Evolutionary conservation across 2,797 vertebrate genomes (phyloP).

Genomic region (Chaetophractus vellerosus): DNA sequence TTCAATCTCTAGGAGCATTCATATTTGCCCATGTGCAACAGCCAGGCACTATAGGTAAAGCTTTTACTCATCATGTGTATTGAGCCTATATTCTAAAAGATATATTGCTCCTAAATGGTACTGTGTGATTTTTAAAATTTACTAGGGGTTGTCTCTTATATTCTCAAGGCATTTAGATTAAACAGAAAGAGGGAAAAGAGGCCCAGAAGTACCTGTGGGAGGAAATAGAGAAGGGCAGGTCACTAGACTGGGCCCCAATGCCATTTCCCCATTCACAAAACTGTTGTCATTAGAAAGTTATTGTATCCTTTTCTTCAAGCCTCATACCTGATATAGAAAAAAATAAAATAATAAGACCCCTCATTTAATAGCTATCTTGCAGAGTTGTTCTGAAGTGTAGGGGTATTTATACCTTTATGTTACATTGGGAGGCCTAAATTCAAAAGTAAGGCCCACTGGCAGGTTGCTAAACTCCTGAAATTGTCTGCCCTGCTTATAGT

Average conservation of each 20-base stretch:
- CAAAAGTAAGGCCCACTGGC: too few relatives aligned
- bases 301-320: background rate
- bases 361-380: background rate
- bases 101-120: background rate
- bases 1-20: background rate
- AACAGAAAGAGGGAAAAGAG: accelerated
- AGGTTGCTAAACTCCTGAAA: too few relatives aligned
- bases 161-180: background rate
- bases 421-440: too few relatives aligned
- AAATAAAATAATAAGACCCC: background rate
- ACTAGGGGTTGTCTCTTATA: slow-evolving; percentile 16
- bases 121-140: background rate
- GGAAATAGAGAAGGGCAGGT: background rate
- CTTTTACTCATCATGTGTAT: background rate
- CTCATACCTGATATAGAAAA: background rate
- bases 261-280: background rate
- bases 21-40: background rate
- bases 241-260: background rate
- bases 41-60: background rate
- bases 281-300: background rate
- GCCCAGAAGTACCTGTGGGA: background rate
- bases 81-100: background rate
- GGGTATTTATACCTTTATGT: background rate
- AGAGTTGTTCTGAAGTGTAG: background rate
- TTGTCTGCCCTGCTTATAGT: too few relatives aligned